phyloP scores from a whole-genome alignment of 2,888 invertebrate genomes.

The Sericinus montela region DNA sequence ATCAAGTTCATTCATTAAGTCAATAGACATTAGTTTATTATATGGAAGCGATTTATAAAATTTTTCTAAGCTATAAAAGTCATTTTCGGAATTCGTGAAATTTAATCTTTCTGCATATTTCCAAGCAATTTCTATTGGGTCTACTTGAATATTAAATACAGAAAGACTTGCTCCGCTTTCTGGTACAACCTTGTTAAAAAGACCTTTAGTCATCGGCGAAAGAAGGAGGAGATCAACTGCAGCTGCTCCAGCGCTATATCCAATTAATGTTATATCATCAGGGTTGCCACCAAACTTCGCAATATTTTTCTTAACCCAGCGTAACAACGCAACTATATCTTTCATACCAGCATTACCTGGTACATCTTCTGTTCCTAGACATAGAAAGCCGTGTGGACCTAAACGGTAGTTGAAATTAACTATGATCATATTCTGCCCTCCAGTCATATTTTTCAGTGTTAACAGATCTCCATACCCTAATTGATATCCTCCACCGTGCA shows the following conservation, averaged over 20 bases:
- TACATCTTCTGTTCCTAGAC: slow-evolving; percentile 44
- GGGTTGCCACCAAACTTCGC: slow-evolving; percentile 52
- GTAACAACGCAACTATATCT: slow-evolving; percentile 48
- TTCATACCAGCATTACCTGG: slow-evolving; percentile 62
- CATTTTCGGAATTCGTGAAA: slow-evolving; percentile 33
- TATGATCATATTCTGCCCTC: slow-evolving; percentile 34
- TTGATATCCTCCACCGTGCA: slow-evolving; percentile 65
- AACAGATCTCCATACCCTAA: slow-evolving; percentile 40
- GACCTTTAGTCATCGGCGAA: slow-evolving; percentile 39
- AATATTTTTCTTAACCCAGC: slow-evolving; percentile 41
- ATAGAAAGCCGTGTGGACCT: slow-evolving; percentile 47
- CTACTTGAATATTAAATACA: slow-evolving; percentile 36
- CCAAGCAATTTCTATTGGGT: slow-evolving; percentile 45
- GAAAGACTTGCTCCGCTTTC: slow-evolving; percentile 43
- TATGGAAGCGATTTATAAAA: slow-evolving; percentile 43
- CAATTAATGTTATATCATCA: slow-evolving; percentile 47
- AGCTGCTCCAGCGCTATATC: slow-evolving; percentile 48
- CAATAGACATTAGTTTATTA: slow-evolving; percentile 29
- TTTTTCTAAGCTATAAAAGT: slow-evolving; percentile 39
- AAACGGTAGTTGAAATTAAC: slow-evolving; percentile 52
- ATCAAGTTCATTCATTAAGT: slow-evolving; percentile 23
- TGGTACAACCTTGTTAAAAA: slow-evolving; percentile 47
- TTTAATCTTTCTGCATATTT: slow-evolving; percentile 36
- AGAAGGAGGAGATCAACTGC: slow-evolving; percentile 46
- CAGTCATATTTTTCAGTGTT: slow-evolving; percentile 30